phyloP scores from a whole-genome alignment of 2,888 invertebrate species.

The Yponomeuta malinellus region DNA sequence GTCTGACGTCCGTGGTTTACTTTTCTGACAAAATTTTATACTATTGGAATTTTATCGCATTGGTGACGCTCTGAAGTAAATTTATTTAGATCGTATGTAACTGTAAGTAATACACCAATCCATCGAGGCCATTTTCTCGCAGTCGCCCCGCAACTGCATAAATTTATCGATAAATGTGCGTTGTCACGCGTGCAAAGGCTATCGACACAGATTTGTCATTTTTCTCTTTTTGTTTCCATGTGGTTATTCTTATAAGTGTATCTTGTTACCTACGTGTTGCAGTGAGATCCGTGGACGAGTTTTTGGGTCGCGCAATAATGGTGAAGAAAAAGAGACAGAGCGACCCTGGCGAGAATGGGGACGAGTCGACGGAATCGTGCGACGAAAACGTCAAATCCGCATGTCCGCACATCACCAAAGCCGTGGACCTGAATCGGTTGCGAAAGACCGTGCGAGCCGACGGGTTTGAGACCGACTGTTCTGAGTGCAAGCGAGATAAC shows the following conservation, averaged over 20 bases:
- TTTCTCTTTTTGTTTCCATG: slow-evolving; percentile 69
- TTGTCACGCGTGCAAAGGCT: slow-evolving; percentile 74
- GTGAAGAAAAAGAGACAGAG: slow-evolving; percentile 84
- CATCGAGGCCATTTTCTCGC: slow-evolving; percentile 28
- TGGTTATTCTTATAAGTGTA: slow-evolving; percentile 71
- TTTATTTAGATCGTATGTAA: slow-evolving; percentile 49
- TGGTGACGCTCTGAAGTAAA: slow-evolving; percentile 36
- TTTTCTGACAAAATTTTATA: slow-evolving; percentile 55
- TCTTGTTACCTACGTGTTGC: slow-evolving; percentile 64
- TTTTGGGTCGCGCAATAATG: slow-evolving; percentile 64
- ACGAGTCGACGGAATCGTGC: slow-evolving; percentile 83
- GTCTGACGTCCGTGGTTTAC: slow-evolving; percentile 62
- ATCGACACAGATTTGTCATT: slow-evolving; percentile 73
- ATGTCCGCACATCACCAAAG: slow-evolving; percentile 82
- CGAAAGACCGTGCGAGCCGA: slow-evolving; percentile 73
- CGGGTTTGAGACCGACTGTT: slow-evolving; percentile 75
- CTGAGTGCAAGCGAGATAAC: slow-evolving; percentile 71
- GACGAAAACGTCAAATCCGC: slow-evolving; percentile 79
- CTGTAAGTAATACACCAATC: slow-evolving; percentile 51
- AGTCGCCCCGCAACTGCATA: slow-evolving; percentile 12
- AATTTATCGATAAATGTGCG: slow-evolving; percentile 58
- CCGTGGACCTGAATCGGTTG: slow-evolving; percentile 78
- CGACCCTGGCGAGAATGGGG: slow-evolving; percentile 78
- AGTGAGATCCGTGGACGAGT: slow-evolving; percentile 52
- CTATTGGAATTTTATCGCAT: slow-evolving; percentile 40